Evolutionary conservation across 2,797 vertebrate species (phyloP), one percentile per base, ranked within the genome.

Genomic region (Remorina albescens): DNA sequence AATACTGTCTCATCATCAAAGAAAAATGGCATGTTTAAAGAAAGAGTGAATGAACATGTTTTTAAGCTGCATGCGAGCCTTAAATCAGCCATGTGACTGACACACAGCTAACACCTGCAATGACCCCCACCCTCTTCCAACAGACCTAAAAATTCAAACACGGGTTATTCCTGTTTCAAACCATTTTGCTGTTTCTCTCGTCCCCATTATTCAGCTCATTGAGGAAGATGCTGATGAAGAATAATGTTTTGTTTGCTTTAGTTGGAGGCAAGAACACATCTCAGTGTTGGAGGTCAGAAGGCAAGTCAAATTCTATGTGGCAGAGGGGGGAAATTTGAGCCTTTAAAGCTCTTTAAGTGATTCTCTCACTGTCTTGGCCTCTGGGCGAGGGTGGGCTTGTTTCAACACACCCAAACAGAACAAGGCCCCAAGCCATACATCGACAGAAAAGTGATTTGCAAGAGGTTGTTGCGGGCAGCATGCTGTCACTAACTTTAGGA

Each of bases 231-330:
- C 79, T 87, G 91, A 93, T 91, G 80, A 91, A 94, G 93, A 95
- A 88, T 89, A 89, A 94, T 93, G 92, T 74, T 88, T 78, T 95
- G 92, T 95, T 95, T 94, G 93, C 92, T 95, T 94, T 92, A 87
- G 88, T 93, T 94, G 25, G 85, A 88, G 89, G 89, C 66, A 36
- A 88, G 90, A 91, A 92, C 91, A 93, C 92, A 94, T 93, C 93
- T 94, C 90, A 42, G 85, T 62, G 85, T 86, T 83, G 85, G 70
- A 88, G 92, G 91, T 92, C 90, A 91, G 59, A 79, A 88, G 87
- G 78, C 81, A 46, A 86, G 81, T 80, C 75, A 57, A 89, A 87
- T 88, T 92, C 89, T 91, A 82, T 77, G 76, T 80, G 84, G 74
- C 64, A 51, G 86, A 75, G 84, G 78, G 81, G 84, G 87, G 90